Percentiles rank a stretch among this genome's conserved stretches.
These are phyloP conservation scores for Cacoxenus indagator DNA, from an alignment of 2,888 invertebrate genomes.

Conservation along the genomic window DNA sequence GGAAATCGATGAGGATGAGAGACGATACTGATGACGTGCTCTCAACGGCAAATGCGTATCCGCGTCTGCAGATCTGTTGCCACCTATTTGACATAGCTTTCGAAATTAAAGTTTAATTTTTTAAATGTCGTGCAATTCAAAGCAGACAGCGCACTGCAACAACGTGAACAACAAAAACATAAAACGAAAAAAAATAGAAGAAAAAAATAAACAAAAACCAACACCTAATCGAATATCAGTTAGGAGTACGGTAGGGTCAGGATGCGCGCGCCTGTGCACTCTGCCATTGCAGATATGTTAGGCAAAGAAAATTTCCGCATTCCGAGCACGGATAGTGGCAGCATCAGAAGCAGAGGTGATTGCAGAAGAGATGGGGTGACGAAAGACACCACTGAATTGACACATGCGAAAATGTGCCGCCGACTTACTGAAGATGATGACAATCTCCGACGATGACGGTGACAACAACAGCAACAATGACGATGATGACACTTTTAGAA, in stretches of 20 bases:
- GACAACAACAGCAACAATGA: no score
- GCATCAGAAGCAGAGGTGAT: slow-evolving; percentile 31
- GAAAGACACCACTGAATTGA: neutral
- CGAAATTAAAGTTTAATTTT: slow-evolving; percentile 53
- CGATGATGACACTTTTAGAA: neutral
- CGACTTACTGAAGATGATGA: neutral
- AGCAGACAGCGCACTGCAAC: slow-evolving; percentile 30
- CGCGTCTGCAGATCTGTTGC: neutral
- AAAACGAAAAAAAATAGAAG: neutral
- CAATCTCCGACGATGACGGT: neutral
- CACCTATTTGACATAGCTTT: slow-evolving; percentile 15
- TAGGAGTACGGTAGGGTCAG: neutral
- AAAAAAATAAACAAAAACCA: slow-evolving; percentile 12
- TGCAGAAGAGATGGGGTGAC: slow-evolving; percentile 8
- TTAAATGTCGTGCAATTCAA: slow-evolving; percentile 54
- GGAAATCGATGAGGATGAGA: neutral
- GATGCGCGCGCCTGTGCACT: neutral
- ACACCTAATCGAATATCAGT: slow-evolving; percentile 8
- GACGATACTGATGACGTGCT: neutral
- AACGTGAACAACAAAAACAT: neutral
- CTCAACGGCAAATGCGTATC: neutral
- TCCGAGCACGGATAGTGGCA: slow-evolving; percentile 39
- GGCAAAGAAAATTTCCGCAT: slow-evolving; percentile 57
- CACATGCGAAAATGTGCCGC: slow-evolving; percentile 13
- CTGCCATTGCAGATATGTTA: slow-evolving; percentile 17